Percentiles rank a stretch among this genome's conserved stretches.
These are phyloP conservation scores for Lagodon rhomboides DNA, from an alignment of 2,797 vertebrate species.

Conservation along the genomic window DNA sequence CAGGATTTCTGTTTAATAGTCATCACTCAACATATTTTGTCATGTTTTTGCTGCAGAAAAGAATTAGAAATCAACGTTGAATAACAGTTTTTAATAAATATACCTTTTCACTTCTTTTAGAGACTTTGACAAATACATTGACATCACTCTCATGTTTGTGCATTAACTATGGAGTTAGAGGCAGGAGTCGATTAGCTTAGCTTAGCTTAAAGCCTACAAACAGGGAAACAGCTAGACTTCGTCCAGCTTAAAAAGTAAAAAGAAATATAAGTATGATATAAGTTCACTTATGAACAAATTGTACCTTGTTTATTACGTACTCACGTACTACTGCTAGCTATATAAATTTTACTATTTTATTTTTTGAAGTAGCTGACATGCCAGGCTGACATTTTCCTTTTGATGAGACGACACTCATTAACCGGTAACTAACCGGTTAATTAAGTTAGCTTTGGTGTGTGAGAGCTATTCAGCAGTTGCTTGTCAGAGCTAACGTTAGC, in stretches of 20 bases:
- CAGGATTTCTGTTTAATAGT: neutral
- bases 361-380: too few species aligned
- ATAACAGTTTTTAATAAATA: too few species aligned
- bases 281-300: neutral
- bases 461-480: too few species aligned
- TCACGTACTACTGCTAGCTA: too few species aligned
- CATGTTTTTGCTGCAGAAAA: neutral
- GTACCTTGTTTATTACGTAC: too few species aligned
- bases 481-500: too few species aligned
- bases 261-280: neutral
- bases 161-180: neutral
- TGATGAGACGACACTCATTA: too few species aligned
- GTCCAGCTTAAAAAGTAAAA: too few species aligned
- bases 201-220: constrained; percentile 2
- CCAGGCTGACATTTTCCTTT: too few species aligned
- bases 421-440: too few species aligned
- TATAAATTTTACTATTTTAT: too few species aligned
- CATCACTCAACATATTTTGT: neutral
- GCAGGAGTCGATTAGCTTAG: neutral
- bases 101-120: neutral
- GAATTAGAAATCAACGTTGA: neutral
- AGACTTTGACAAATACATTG: neutral
- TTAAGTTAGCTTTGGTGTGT: too few species aligned
- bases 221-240: neutral
- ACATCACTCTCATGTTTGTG: neutral